A percentile compares a stretch with the other conserved stretches of the same genome.
Evolutionary conservation across 2,797 vertebrate genomes (phyloP).

Genomic region (Lacerta viridis): DNA sequence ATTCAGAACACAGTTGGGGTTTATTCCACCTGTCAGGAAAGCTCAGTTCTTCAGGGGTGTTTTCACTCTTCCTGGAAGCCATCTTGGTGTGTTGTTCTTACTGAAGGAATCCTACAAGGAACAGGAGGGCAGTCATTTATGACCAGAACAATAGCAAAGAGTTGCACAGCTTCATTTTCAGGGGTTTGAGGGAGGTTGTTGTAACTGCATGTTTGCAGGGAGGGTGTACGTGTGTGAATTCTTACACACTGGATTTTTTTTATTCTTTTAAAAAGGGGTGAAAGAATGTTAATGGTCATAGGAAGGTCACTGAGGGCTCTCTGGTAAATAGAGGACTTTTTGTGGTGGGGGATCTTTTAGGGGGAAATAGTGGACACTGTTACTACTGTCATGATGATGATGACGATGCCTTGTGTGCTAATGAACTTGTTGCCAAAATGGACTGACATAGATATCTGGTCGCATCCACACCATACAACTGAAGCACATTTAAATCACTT

Average conservation of each 20-base stretch:
- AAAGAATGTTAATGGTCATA: constrained; percentile 73
- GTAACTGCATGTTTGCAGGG: constrained; percentile 76
- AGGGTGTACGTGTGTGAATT: constrained; percentile 78
- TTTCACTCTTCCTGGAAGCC: constrained; percentile 18
- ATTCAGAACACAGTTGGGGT: constrained; percentile 13
- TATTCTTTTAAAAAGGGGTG: constrained; percentile 35
- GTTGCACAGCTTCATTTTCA: background rate
- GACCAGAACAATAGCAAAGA: constrained; percentile 39
- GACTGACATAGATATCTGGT: constrained; percentile 81
- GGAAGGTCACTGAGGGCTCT: constrained; percentile 70
- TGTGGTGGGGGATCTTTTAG: constrained; percentile 62
- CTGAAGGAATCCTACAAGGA: constrained; percentile 25
- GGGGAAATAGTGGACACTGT: constrained; percentile 77
- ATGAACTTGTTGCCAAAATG: constrained; percentile 79
- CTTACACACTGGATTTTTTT: constrained; percentile 79
- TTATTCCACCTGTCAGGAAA: constrained; percentile 40
- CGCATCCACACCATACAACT: too few species aligned
- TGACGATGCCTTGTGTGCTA: constrained; percentile 75
- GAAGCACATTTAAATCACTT: too few species aligned
- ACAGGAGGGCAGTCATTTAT: constrained; percentile 49
- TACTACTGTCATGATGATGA: constrained; percentile 82
- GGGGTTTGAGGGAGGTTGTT: constrained; percentile 49
- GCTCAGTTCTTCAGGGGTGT: constrained; percentile 63
- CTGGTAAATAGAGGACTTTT: constrained; percentile 62
- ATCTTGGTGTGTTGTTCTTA: constrained; percentile 35